Conservation (phyloP, 2,797 vertebrate genomes). For the Paramormyrops hopkinsi region DNA sequence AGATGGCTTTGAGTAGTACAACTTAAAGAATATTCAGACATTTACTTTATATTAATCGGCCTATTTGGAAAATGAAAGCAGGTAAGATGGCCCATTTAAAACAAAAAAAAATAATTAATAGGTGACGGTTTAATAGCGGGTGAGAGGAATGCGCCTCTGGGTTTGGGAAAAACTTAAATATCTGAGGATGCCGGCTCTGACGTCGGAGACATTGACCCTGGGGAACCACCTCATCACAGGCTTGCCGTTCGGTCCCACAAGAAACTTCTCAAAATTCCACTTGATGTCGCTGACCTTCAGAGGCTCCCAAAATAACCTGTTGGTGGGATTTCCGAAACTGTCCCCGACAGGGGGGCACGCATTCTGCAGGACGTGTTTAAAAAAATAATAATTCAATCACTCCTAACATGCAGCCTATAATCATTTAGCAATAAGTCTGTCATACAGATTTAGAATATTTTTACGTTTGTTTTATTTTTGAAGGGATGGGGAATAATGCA, state of each 20-base stretch:
- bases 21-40: neutral
- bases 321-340: constrained; percentile 60
- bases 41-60: neutral
- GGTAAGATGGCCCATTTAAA: neutral
- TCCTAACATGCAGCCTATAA: neutral
- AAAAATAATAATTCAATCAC: neutral
- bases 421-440: neutral
- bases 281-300: constrained; percentile 79
- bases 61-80: neutral
- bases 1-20: neutral
- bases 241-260: constrained; percentile 76
- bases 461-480: neutral
- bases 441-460: neutral
- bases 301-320: constrained; percentile 80
- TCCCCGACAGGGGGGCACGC: constrained; percentile 77
- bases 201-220: constrained; percentile 50
- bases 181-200: constrained; percentile 63
- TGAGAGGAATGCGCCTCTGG: neutral
- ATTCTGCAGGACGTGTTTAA: constrained; percentile 54
- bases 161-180: constrained; percentile 46
- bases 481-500: neutral
- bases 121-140: neutral
- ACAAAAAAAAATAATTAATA: neutral
- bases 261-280: constrained; percentile 99
- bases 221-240: constrained; percentile 83